A percentile compares a stretch with the other conserved stretches of the same genome.
phyloP scores from a whole-genome alignment of 1,140 invertebrate genomes.

The Drosophila leontia region DNA sequence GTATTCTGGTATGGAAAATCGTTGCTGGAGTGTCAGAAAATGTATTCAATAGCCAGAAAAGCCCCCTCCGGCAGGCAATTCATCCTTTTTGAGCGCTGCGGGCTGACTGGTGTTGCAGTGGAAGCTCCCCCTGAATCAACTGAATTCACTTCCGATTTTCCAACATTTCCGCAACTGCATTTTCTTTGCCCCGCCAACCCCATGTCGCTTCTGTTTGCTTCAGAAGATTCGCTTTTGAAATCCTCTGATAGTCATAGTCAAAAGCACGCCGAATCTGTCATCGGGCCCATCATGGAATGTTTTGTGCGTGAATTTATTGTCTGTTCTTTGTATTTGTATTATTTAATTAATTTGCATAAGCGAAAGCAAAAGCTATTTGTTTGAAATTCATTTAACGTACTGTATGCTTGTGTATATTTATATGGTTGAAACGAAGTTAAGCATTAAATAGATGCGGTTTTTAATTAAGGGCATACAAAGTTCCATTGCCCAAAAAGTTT shows the following conservation, averaged over 20 bases:
- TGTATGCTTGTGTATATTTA: slow-evolving; percentile 3
- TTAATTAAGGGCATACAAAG: slow-evolving; percentile 50
- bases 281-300: slow-evolving; percentile 7
- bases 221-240: slow-evolving; percentile 16
- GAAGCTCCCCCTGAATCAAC: slow-evolving; percentile 20
- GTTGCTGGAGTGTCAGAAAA: slow-evolving; percentile 15
- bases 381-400: slow-evolving; percentile 21
- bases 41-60: slow-evolving; percentile 35
- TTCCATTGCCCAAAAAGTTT: slow-evolving; percentile 23
- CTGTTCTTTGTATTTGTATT: background rate
- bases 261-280: slow-evolving; percentile 21
- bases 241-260: slow-evolving; percentile 4
- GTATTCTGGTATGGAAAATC: background rate
- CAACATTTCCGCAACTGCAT: slow-evolving; percentile 52
- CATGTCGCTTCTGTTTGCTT: slow-evolving; percentile 14
- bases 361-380: slow-evolving; percentile 18
- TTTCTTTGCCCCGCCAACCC: background rate
- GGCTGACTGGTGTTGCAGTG: background rate
- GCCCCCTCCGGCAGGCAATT: slow-evolving; percentile 4
- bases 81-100: slow-evolving; percentile 11
- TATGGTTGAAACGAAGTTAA: slow-evolving; percentile 21
- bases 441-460: slow-evolving; percentile 50
- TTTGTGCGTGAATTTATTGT: slow-evolving; percentile 1
- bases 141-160: slow-evolving; percentile 58
- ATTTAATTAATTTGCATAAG: slow-evolving; percentile 34